These are phyloP conservation scores for Chroicocephalus ridibundus DNA, from an alignment of 2,113 vertebrate species.

Conservation along the genomic window DNA sequence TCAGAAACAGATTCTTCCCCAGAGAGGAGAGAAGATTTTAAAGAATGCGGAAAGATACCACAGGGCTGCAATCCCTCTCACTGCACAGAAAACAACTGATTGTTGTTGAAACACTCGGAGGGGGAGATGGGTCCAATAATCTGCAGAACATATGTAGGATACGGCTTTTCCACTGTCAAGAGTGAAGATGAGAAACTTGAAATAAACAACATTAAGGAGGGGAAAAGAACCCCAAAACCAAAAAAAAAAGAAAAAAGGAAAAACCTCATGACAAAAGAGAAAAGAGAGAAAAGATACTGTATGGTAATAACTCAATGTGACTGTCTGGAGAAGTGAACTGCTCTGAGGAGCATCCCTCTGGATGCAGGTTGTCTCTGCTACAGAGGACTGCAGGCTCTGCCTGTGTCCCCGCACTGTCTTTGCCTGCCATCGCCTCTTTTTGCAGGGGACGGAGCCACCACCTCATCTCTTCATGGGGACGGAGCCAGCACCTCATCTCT, in stretches of 20 bases:
- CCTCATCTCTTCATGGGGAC: background rate
- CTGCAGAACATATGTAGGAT: conserved; percentile 36
- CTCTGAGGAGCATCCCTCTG: background rate
- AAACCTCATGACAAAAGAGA: background rate
- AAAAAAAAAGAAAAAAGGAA: too few relatives aligned
- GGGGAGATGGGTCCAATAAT: conserved; percentile 15
- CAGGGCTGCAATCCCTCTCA: background rate
- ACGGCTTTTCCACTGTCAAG: background rate
- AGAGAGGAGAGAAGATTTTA: conserved; percentile 18
- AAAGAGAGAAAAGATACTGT: background rate
- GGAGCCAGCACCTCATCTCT: background rate
- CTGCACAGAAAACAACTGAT: conserved; percentile 29
- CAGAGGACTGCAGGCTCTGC: background rate
- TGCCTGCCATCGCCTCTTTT: background rate
- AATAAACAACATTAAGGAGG: background rate
- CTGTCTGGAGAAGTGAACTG: background rate
- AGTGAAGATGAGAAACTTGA: background rate
- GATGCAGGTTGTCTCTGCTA: background rate
- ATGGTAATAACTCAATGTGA: background rate
- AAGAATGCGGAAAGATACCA: conserved; percentile 31
- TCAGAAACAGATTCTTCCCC: conserved; percentile 44
- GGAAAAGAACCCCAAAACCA: background rate
- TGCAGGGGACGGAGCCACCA: background rate
- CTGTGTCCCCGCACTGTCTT: accelerated
- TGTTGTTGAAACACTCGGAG: background rate